Evolutionary conservation across 2,113 vertebrate genomes (phyloP), one percentile per base, ranked within the genome.

Genomic region (Jaculus jaculus): DNA sequence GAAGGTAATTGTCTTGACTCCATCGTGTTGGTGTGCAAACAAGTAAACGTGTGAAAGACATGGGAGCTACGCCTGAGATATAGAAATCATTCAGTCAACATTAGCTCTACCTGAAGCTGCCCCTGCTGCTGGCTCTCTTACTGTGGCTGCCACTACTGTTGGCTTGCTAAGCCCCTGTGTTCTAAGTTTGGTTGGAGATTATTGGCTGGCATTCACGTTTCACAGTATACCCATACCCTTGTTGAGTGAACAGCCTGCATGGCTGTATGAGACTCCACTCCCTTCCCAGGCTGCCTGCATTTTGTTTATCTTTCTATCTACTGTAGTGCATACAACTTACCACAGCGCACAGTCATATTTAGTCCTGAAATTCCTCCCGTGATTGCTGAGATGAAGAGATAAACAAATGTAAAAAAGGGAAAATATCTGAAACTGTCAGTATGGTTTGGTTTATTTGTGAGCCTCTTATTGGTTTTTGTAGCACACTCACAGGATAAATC

Each of bases 391-490:
- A 65, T 75, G 78, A 81, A 34, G 24, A 84, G 81, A 42, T 60
- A 85, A 74, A 74, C 5, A 34, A 58, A 81, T 47, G 68, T 32
- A 51, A 63, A 91, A 81, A 93, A n/a, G n/a, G 79, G 92, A 90
- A 30, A 74, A 5, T 6, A 42, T 75, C 34, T 72, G 89, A 92
- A 72, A 93, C 86, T 97, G 87, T 77, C 95, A 84, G 39, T 72
- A 17, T 88, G 84, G 17, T 95, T 96, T 5, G 5, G 96, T 96
- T 95, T 96, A 80, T 91, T 69, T 97, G 30, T 87, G 47, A 82
- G 87, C 68, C 66, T 39, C 71, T 10, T 75, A n/a, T 80, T 96
- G 96, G 92, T 90, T 96, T 96, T 90, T 87, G 81, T 81, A 96
- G 65, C 71, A 90, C 26, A 23, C 58, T 80, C 84, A 17, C 54